Percentiles rank a stretch among this genome's conserved stretches.
Evolutionary conservation across 2,888 invertebrate species (phyloP).

Genomic region (Tyria jacobaeae): DNA sequence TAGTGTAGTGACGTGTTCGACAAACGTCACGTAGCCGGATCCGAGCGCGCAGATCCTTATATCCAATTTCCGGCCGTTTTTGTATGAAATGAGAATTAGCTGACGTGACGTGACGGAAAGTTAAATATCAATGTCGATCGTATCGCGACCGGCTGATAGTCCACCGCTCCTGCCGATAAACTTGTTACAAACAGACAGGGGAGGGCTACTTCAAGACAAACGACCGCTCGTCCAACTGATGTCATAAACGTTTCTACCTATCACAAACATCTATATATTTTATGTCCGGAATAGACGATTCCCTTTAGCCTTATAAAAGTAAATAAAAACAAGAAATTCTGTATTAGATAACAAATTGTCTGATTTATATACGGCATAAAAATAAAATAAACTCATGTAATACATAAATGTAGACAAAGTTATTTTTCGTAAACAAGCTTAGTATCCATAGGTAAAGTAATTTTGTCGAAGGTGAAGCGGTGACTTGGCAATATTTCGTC

Average conservation of each 20-base stretch:
- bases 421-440: slow-evolving; percentile 31
- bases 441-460: slow-evolving; percentile 37
- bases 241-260: slow-evolving; percentile 44
- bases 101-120: slow-evolving; percentile 81
- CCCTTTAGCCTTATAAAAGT: slow-evolving; percentile 41
- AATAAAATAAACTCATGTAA: slow-evolving; percentile 16
- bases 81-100: slow-evolving; percentile 85
- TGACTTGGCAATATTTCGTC: slow-evolving; percentile 59
- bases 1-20: slow-evolving; percentile 86
- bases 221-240: slow-evolving; percentile 31
- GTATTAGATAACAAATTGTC: slow-evolving; percentile 40
- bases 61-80: slow-evolving; percentile 86
- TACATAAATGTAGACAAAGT: slow-evolving; percentile 22
- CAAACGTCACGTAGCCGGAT: slow-evolving; percentile 86
- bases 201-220: slow-evolving; percentile 31
- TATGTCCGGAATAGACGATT: slow-evolving; percentile 32
- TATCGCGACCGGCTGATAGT: slow-evolving; percentile 53
- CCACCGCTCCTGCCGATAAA: slow-evolving; percentile 39
- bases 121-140: slow-evolving; percentile 77
- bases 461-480: slow-evolving; percentile 54
- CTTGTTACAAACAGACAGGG: slow-evolving; percentile 38
- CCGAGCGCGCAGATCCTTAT: slow-evolving; percentile 84
- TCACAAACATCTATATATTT: slow-evolving; percentile 44
- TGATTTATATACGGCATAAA: slow-evolving; percentile 39
- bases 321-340: slow-evolving; percentile 32